Evolutionary conservation across 2,888 invertebrate genomes (phyloP).

Genomic region (Cephus pygmeus): DNA sequence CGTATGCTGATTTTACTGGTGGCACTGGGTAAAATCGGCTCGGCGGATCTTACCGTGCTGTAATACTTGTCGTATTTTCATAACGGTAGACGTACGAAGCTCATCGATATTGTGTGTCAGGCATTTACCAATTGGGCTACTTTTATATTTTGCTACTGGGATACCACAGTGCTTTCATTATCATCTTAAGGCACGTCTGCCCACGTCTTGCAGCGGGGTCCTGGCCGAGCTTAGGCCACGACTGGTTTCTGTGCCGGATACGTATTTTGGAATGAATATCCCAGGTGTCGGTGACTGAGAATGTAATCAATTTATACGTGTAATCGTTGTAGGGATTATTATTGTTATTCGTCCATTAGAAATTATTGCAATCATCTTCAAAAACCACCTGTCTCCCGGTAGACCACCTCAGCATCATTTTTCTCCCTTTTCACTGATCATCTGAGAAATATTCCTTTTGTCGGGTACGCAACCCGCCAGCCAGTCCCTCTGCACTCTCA

Average conservation of each 20-base stretch:
- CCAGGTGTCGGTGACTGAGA: background rate
- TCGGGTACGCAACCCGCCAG: background rate
- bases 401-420: background rate
- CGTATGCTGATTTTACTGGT: background rate
- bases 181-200: background rate
- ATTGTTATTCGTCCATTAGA: background rate
- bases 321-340: background rate
- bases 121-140: background rate
- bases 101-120: background rate
- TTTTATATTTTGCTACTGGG: background rate
- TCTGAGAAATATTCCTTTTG: background rate
- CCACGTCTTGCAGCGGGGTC: background rate
- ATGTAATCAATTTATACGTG: background rate
- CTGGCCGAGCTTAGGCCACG: background rate
- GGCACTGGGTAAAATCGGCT: background rate
- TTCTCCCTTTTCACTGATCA: background rate
- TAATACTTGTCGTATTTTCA: background rate
- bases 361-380: background rate
- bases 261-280: background rate
- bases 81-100: background rate
- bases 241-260: background rate
- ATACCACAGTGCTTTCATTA: background rate
- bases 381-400: background rate
- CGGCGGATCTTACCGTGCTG: background rate
- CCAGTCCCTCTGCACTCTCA: background rate